Evolutionary conservation across 2,797 vertebrate genomes (phyloP), one percentile per base, ranked within the genome.

Genomic region (Lateolabrax maculatus): DNA sequence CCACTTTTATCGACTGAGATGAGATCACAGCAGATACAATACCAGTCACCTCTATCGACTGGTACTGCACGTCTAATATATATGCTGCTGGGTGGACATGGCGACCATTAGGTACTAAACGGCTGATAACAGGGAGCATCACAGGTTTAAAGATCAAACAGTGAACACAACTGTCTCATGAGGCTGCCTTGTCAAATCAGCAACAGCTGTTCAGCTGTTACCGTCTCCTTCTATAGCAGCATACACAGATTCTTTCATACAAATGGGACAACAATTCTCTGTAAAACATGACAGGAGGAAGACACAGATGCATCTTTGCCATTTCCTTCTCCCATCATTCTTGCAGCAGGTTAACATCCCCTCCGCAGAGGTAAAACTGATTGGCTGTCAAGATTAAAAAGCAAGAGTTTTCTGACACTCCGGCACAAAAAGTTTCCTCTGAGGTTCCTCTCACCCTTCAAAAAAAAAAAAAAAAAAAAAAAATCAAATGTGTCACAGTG

Each of bases 81-180:
- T 15, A n/a, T n/a, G n/a, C n/a, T n/a, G 19, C 41, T 61, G 48
- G 16, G 34, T 27, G 71, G 43, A 41, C 27, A 25, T 11, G 64
- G 55, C 66, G 52, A 52, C 76, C 71, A 75, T 83, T 85, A 66
- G 70, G 82, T 31, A 48, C 72, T 51, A 77, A 80, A 80, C 57
- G 56, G 41, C 21, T 13, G 34, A 70, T 44, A 61, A 46, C 36
- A 15, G 41, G 51, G 49, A 75, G 51, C 18, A 49, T 65, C 63
- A 73, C 10, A 4, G 58, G 77, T 60, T 75, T 49, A 52, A 68
- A 51, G 53, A 53, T 16, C 21, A 64, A 62, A 75, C 27, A 61
- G 37, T 52, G 58, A 79, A 65, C 72, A 65, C 18, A 65, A 44
- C 46, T 34, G 31, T 52, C 37, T 68, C 18, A 9, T 55, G 43